phyloP scores from a whole-genome alignment of 2,113 vertebrate genomes.

The Burhinus oedicnemus region DNA sequence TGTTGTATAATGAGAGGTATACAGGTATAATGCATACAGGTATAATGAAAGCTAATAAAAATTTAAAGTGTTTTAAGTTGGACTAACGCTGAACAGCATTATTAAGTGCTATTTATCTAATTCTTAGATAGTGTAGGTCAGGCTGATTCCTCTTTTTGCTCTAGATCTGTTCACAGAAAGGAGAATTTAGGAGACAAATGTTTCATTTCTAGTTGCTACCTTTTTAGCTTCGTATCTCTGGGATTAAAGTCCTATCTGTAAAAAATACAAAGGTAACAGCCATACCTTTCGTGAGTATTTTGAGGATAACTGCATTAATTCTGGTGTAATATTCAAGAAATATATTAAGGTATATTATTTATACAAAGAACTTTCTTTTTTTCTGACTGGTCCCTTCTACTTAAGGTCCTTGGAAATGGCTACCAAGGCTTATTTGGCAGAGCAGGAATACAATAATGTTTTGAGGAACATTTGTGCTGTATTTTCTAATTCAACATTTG shows the following conservation, averaged over 20 bases:
- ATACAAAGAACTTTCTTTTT: not conserved
- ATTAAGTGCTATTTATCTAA: not conserved
- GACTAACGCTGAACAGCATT: not conserved
- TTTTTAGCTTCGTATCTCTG: not conserved
- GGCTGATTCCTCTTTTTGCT: not conserved
- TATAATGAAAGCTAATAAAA: not conserved
- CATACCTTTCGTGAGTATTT: not conserved
- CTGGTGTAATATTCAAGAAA: not conserved
- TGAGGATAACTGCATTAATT: not conserved
- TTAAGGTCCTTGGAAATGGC: not conserved
- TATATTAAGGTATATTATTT: not conserved
- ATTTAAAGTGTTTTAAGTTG: not conserved
- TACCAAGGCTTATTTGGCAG: not conserved
- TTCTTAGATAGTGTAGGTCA: not conserved
- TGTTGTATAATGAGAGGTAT: not conserved
- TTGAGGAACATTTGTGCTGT: not conserved
- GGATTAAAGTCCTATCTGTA: not conserved
- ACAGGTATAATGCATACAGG: not conserved
- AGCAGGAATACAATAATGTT: not conserved
- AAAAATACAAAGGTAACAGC: not conserved
- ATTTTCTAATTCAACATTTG: not conserved
- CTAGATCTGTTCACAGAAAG: not conserved
- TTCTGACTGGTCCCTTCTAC: not conserved
- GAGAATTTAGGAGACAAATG: not conserved
- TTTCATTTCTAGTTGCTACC: not conserved